Conservation (phyloP, 2,888 invertebrate genomes). For the Mesorhabditis sp. region DNA sequence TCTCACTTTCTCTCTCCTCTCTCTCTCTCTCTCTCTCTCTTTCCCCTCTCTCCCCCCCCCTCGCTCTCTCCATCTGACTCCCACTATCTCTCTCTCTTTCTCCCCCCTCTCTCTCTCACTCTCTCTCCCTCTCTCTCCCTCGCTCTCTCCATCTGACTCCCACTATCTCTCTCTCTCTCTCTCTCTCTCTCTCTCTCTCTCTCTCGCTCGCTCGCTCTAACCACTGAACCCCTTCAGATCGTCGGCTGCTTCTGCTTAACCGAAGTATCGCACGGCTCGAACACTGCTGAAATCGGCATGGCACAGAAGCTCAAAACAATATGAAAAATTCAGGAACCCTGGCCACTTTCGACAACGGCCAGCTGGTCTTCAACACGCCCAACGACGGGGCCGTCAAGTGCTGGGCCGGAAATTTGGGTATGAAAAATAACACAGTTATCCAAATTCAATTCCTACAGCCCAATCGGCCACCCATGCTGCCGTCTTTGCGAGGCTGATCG, state of each 20-base stretch:
- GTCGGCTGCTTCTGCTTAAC: slow-evolving; percentile 82
- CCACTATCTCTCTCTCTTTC: slow-evolving; percentile 12
- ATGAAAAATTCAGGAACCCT: slow-evolving; percentile 19
- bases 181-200: too few species aligned
- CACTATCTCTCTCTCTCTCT: too few species aligned
- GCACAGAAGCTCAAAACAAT: neutral
- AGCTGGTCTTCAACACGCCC: slow-evolving; percentile 73
- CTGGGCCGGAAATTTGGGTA: slow-evolving; percentile 78
- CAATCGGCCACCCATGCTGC: slow-evolving; percentile 77
- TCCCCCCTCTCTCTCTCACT: slow-evolving; percentile 7
- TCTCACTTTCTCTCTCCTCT: neutral
- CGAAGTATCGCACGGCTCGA: slow-evolving; percentile 85
- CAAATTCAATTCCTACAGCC: slow-evolving; percentile 14
- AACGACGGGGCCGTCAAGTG: slow-evolving; percentile 76
- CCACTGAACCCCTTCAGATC: slow-evolving; percentile 60
- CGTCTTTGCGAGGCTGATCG: slow-evolving; percentile 79
- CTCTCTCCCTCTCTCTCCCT: too few species aligned
- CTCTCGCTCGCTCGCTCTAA: neutral
- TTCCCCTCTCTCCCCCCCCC: neutral
- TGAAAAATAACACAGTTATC: too few species aligned
- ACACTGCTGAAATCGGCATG: slow-evolving; percentile 64
- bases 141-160: too few species aligned
- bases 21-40: too few species aligned
- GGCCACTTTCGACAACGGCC: slow-evolving; percentile 59
- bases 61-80: slow-evolving; percentile 11